Evolutionary conservation across 2,113 vertebrate genomes (phyloP), one percentile per base, ranked within the genome.

Genomic region (Atherinomorus stipes): DNA sequence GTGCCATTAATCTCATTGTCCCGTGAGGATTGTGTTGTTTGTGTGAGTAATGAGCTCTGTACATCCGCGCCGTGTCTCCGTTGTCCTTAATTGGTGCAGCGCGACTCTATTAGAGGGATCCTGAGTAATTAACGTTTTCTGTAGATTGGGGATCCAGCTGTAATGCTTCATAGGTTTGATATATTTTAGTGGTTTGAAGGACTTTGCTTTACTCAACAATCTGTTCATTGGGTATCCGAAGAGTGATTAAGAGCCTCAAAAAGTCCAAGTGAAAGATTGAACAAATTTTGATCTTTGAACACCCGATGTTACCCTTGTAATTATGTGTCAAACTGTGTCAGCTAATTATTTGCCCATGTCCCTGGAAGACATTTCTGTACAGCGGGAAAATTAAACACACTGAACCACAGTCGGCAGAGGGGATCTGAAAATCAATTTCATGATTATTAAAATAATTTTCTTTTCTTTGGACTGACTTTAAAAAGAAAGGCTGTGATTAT

Each of bases 1-100:
- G 42, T 21, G 66, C 72, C 84, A 89, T 89, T 85, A 77, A 87
- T 92, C 86, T 90, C 68, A 13, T 12, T 26, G 64, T 87, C 88
- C 83, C 57, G 10, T 1, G 80, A 85, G 86, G 81, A 61, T 64
- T 18, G 69, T 38, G 84, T 77, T 85, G 86, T 89, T 85, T 88
- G 74, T 63, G 50, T 91, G 79, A 85, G 84, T 89, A 89, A 92
- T 90, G 86, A 89, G 87, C 76, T 89, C 80, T 38, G 31, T 76
- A 82, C 19, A 6, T 80, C 70, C 26, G 13, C 37, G 23, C 73
- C 21, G 67, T 80, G 83, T 83, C 76, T 76, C 79, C 80, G 75
- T 84, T 83, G 84, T 90, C 76, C 80, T 80, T 90, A 88, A 91
- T 90, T 90, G 87, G 51, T 88, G 75, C 64, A 45, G 80, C 37